phyloP scores from a whole-genome alignment of 1,140 invertebrate genomes.

The Drosophila arizonae region DNA sequence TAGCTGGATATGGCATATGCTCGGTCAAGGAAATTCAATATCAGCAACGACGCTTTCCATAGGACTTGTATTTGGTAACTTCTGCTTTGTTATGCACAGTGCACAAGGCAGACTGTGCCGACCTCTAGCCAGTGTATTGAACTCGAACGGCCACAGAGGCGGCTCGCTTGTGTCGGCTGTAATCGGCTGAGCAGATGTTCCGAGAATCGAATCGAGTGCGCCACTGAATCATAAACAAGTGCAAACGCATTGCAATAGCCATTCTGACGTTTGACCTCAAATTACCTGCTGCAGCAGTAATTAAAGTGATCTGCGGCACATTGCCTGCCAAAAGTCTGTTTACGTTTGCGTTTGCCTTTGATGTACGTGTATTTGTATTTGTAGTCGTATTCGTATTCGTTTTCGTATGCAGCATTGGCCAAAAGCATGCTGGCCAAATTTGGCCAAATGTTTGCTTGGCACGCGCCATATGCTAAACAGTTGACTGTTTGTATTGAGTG shows the following conservation, averaged over 20 bases:
- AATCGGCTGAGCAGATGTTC: slow-evolving; percentile 74
- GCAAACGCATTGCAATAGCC: slow-evolving; percentile 17
- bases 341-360: slow-evolving; percentile 38
- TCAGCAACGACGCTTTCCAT: slow-evolving; percentile 31
- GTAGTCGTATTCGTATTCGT: slow-evolving; percentile 36
- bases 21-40: slow-evolving; percentile 42
- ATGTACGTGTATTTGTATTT: slow-evolving; percentile 51
- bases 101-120: slow-evolving; percentile 9
- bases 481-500: slow-evolving; percentile 18
- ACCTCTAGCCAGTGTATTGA: slow-evolving; percentile 33
- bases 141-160: neutral
- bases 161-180: slow-evolving; percentile 17
- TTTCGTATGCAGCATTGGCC: slow-evolving; percentile 61
- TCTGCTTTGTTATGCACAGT: slow-evolving; percentile 39
- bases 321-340: slow-evolving; percentile 20
- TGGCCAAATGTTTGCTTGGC: slow-evolving; percentile 66
- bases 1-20: slow-evolving; percentile 12
- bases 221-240: slow-evolving; percentile 27
- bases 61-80: neutral
- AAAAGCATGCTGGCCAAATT: slow-evolving; percentile 59
- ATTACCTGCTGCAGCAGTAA: slow-evolving; percentile 40
- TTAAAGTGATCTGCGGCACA: slow-evolving; percentile 59
- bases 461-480: slow-evolving; percentile 74
- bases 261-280: slow-evolving; percentile 27
- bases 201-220: slow-evolving; percentile 34